phyloP scores from a whole-genome alignment of 2,797 vertebrate genomes.

The Parauchenoglanis ngamensis region DNA sequence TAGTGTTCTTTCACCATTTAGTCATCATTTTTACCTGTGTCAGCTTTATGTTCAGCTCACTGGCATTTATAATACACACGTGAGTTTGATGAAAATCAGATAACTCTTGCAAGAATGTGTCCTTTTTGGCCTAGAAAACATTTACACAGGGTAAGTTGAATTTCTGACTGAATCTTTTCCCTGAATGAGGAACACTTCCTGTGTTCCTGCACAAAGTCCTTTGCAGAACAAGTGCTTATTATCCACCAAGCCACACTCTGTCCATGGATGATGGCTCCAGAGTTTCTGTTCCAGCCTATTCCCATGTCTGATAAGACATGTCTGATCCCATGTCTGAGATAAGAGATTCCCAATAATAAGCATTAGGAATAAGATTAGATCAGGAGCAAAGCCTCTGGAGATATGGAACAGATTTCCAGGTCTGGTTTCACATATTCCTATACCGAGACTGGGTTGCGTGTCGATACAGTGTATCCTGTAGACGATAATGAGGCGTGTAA shows the following conservation, averaged over 20 bases:
- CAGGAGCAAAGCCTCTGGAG: neutral
- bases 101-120: neutral
- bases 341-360: neutral
- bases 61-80: neutral
- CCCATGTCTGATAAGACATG: neutral
- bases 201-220: too few species aligned
- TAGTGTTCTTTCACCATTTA: neutral
- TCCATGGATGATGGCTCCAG: neutral
- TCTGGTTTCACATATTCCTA: neutral
- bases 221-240: neutral
- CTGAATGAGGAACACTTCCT: neutral
- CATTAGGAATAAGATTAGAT: neutral
- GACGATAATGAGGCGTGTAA: neutral
- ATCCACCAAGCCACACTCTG: neutral
- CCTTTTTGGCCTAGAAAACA: neutral
- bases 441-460: neutral
- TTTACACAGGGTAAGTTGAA: neutral
- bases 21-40: too few species aligned
- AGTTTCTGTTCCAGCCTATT: neutral
- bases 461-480: slow-evolving; percentile 6
- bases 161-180: neutral
- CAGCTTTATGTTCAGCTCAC: neutral
- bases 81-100: neutral
- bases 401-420: slow-evolving; percentile 1
- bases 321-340: neutral